Conservation (phyloP, 2,797 vertebrate species). For the Natrix natrix region DNA sequence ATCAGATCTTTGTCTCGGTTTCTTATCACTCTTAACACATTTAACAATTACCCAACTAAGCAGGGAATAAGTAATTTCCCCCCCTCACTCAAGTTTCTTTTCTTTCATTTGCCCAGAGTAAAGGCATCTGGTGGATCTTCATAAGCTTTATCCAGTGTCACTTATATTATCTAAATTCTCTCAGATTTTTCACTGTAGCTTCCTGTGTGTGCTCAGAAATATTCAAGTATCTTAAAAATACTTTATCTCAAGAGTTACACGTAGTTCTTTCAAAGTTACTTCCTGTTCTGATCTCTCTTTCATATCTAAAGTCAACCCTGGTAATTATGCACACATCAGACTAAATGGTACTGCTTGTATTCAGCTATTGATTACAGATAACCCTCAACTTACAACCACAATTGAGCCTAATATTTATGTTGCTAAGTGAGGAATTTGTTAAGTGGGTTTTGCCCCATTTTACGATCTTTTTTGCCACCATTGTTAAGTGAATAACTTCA, state of each 20-base stretch:
- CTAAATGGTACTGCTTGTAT: neutral
- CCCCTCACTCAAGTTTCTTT: neutral
- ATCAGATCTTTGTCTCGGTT: neutral
- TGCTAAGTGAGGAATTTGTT: too few relatives aligned
- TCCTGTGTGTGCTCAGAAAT: neutral
- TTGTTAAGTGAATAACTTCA: too few relatives aligned
- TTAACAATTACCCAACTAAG: neutral
- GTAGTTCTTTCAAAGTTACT: neutral
- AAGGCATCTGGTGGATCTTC: neutral
- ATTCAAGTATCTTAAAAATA: neutral
- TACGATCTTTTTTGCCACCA: too few relatives aligned
- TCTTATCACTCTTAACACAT: neutral
- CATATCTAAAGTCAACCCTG: neutral
- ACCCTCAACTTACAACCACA: too few relatives aligned
- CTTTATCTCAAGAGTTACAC: neutral
- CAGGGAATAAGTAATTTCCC: neutral
- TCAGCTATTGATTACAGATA: neutral
- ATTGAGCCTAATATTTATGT: too few relatives aligned
- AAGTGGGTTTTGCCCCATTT: too few relatives aligned
- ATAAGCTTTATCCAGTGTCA: neutral
- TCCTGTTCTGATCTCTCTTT: neutral
- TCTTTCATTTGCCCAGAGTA: neutral
- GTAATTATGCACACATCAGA: neutral
- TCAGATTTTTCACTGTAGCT: neutral
- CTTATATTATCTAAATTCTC: neutral